A percentile compares a stretch with the other conserved stretches of the same genome.
Evolutionary conservation across 2,888 invertebrate species (phyloP).

Genomic region (Nymphalis c-album): DNA sequence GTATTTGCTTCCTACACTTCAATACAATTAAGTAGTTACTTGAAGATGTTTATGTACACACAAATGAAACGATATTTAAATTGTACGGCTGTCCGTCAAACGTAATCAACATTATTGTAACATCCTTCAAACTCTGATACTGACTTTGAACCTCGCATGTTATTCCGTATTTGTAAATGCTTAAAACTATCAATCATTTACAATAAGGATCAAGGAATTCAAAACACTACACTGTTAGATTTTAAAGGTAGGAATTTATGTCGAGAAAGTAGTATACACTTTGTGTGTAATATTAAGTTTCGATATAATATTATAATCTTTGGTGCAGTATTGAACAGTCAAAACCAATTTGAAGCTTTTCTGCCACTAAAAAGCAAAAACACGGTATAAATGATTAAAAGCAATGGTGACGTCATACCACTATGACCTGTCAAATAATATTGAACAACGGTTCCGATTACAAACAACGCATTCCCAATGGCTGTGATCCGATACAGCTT

Average conservation of each 20-base stretch:
- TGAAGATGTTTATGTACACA: slow-evolving; percentile 37
- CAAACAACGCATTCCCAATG: too few relatives aligned
- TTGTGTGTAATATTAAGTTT: too few relatives aligned
- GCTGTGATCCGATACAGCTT: too few relatives aligned
- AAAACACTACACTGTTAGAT: neutral
- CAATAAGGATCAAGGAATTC: slow-evolving; percentile 8
- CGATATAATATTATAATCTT: too few relatives aligned
- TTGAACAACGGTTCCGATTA: too few relatives aligned
- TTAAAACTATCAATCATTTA: slow-evolving; percentile 23
- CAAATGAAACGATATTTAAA: slow-evolving; percentile 40
- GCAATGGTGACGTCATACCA: too few relatives aligned
- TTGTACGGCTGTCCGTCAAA: slow-evolving; percentile 41
- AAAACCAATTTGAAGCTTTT: too few relatives aligned
- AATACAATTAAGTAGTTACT: slow-evolving; percentile 26
- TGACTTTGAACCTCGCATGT: slow-evolving; percentile 4
- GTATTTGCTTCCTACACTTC: slow-evolving; percentile 19
- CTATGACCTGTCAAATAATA: too few relatives aligned
- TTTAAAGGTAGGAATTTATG: neutral
- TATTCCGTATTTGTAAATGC: slow-evolving; percentile 17
- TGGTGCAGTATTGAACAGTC: too few relatives aligned
- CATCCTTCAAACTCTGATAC: slow-evolving; percentile 18
- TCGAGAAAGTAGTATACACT: too few relatives aligned
- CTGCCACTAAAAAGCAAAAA: too few relatives aligned
- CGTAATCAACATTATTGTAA: slow-evolving; percentile 40
- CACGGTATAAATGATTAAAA: too few relatives aligned